Conservation (phyloP, 2,888 invertebrate species). For the Diarsia rubi region DNA sequence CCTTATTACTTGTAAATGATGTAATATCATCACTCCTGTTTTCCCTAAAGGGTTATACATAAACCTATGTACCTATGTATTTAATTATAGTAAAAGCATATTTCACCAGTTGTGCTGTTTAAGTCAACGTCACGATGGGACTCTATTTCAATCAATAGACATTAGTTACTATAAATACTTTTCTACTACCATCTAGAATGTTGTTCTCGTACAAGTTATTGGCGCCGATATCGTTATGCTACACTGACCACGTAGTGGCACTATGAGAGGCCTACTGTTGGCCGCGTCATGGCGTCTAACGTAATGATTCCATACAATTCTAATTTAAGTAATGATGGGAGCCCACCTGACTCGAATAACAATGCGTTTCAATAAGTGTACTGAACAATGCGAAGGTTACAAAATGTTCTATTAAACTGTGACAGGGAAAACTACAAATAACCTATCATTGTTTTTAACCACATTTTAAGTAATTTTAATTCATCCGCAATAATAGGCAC, state of each 20-base stretch:
- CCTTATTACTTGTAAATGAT: neutral
- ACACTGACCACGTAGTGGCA: slow-evolving; percentile 9
- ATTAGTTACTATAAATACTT: neutral
- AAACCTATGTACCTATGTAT: neutral
- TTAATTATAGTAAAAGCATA: neutral
- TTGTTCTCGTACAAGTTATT: neutral
- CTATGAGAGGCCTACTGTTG: slow-evolving; percentile 14
- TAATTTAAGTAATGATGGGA: slow-evolving; percentile 50
- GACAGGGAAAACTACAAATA: slow-evolving; percentile 31
- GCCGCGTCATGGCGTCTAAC: slow-evolving; percentile 1
- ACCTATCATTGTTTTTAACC: slow-evolving; percentile 17
- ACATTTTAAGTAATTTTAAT: slow-evolving; percentile 32
- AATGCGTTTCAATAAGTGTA: slow-evolving; percentile 36
- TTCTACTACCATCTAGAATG: neutral
- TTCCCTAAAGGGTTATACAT: neutral
- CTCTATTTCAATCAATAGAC: neutral
- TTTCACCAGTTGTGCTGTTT: neutral
- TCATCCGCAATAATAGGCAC: neutral
- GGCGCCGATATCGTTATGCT: neutral
- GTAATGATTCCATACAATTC: slow-evolving; percentile 52
- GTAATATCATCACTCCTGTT: neutral
- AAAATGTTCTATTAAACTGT: neutral
- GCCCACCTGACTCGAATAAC: slow-evolving; percentile 43
- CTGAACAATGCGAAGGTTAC: slow-evolving; percentile 20
- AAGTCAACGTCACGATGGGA: neutral